phyloP scores from a whole-genome alignment of 2,888 invertebrate genomes.

The Amiota minor region DNA sequence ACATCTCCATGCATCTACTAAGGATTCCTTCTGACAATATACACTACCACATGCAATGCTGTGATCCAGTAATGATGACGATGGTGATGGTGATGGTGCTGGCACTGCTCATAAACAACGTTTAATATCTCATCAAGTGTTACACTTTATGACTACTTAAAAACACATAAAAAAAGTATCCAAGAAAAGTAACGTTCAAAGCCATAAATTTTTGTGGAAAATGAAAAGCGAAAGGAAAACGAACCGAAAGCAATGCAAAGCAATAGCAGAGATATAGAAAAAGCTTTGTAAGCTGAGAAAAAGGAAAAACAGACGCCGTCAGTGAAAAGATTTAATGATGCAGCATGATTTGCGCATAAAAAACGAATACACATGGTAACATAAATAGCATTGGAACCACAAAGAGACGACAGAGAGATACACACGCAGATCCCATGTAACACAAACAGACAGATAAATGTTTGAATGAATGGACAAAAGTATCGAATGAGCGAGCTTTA shows the following conservation, averaged over 20 bases:
- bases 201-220: slow-evolving; percentile 59
- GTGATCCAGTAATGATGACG: too few relatives aligned
- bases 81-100: too few relatives aligned
- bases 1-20: too few relatives aligned
- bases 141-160: slow-evolving; percentile 72
- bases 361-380: slow-evolving; percentile 32
- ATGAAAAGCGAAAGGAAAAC: slow-evolving; percentile 45
- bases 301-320: slow-evolving; percentile 50
- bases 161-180: slow-evolving; percentile 66
- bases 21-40: too few relatives aligned
- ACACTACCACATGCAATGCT: too few relatives aligned
- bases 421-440: slow-evolving; percentile 33
- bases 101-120: slow-evolving; percentile 54
- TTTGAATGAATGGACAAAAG: slow-evolving; percentile 19
- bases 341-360: slow-evolving; percentile 67
- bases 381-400: slow-evolving; percentile 23
- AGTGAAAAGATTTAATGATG: slow-evolving; percentile 63
- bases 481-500: too few relatives aligned
- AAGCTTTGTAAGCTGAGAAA: slow-evolving; percentile 50
- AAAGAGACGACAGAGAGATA: slow-evolving; percentile 24
- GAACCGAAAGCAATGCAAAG: slow-evolving; percentile 1
- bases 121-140: slow-evolving; percentile 72
- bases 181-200: slow-evolving; percentile 63
- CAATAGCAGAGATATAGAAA: slow-evolving; percentile 39
- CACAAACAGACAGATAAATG: slow-evolving; percentile 50